Conservation (phyloP, 2,797 vertebrate genomes). For the Rhabdophis nuchalis region DNA sequence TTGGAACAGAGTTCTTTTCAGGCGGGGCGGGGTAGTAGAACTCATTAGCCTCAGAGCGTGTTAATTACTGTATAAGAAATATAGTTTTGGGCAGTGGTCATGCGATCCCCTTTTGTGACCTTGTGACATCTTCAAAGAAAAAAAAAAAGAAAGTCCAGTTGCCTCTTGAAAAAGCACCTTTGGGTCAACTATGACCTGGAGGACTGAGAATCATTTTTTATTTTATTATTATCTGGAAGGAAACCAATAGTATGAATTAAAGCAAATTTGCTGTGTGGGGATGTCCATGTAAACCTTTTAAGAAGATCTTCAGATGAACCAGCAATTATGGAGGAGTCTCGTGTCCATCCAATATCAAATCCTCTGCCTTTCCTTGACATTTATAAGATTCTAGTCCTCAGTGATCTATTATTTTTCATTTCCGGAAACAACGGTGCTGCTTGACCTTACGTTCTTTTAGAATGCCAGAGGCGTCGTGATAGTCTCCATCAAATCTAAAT, state of each 20-base stretch:
- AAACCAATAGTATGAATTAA: conserved; percentile 51
- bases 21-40: too few species aligned
- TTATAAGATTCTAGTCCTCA: background rate
- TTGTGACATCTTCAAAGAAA: too few species aligned
- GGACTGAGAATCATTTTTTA: too few species aligned
- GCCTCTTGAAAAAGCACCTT: too few species aligned
- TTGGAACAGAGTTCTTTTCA: too few species aligned
- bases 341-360: conserved; percentile 29
- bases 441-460: background rate
- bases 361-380: background rate
- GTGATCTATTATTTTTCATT: background rate
- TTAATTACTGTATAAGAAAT: too few species aligned
- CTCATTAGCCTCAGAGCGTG: too few species aligned
- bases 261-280: conserved; percentile 41
- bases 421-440: background rate
- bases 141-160: too few species aligned
- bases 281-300: conserved; percentile 34
- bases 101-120: fast-evolving
- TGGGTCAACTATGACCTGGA: too few species aligned
- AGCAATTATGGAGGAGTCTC: conserved; percentile 27
- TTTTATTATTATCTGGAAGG: conserved; percentile 6
- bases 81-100: too few species aligned
- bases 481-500: background rate
- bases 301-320: conserved; percentile 29
- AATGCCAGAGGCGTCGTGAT: background rate